A percentile compares a stretch with the other conserved stretches of the same genome.
Conservation (phyloP, 2,888 invertebrate species). For the Limnephilus rhombicus region DNA sequence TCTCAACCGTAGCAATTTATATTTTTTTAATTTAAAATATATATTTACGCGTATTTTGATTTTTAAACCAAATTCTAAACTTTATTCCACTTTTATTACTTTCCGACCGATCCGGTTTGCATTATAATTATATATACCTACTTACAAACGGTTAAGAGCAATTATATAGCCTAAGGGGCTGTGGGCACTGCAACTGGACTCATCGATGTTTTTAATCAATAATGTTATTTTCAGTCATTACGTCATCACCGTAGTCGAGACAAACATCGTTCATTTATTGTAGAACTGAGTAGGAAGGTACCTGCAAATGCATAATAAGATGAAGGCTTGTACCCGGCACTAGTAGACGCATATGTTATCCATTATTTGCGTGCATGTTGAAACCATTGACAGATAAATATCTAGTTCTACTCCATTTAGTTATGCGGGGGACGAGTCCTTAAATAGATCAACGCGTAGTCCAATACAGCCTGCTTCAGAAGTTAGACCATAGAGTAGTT, state of each 20-base stretch:
- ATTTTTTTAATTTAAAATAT: too few relatives aligned
- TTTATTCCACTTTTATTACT: too few relatives aligned
- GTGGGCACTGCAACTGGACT: too few relatives aligned
- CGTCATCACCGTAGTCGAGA: not conserved
- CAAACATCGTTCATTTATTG: not conserved
- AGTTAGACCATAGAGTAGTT: not conserved
- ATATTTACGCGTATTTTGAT: too few relatives aligned
- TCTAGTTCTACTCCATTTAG: not conserved
- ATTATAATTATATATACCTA: too few relatives aligned
- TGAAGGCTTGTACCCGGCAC: not conserved
- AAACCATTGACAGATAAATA: constrained; percentile 1
- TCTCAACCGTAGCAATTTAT: too few relatives aligned
- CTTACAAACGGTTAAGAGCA: too few relatives aligned
- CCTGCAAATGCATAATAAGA: not conserved
- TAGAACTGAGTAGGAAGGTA: not conserved
- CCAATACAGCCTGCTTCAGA: not conserved
- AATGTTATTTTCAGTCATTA: not conserved
- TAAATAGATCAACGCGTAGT: not conserved
- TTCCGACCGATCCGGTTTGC: too few relatives aligned
- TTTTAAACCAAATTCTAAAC: too few relatives aligned
- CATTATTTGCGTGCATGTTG: not conserved
- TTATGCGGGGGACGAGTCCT: not conserved
- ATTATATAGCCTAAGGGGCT: too few relatives aligned
- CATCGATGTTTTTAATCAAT: not conserved
- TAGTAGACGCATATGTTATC: not conserved